Evolutionary conservation across 2,797 vertebrate species (phyloP).

Genomic region (Pseudochromis fuscus): DNA sequence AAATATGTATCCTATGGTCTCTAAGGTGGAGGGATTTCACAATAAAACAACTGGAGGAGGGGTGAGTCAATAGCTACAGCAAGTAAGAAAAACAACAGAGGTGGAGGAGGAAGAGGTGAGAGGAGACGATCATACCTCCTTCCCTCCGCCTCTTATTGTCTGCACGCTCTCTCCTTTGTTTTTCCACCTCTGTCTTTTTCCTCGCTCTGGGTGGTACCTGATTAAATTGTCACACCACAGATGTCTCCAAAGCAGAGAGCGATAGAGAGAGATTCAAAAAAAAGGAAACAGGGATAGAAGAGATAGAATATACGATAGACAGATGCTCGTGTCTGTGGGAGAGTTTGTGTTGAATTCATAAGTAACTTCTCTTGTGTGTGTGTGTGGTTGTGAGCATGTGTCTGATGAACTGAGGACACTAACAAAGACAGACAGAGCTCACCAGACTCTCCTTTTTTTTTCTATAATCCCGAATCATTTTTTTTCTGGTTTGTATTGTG

Average conservation of each 20-base stretch:
- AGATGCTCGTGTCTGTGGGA: conserved; percentile 49
- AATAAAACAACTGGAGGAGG: conserved; percentile 17
- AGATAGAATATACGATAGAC: conserved; percentile 19
- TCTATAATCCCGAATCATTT: background rate
- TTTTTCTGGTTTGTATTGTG: conserved; percentile 4
- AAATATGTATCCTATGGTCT: conserved; percentile 13
- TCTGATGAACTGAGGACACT: conserved; percentile 41
- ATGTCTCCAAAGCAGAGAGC: conserved; percentile 49
- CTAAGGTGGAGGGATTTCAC: conserved; percentile 19
- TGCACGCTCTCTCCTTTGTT: conserved; percentile 19
- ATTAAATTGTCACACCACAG: conserved; percentile 71
- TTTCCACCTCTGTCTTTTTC: conserved; percentile 26
- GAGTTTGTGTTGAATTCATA: conserved; percentile 50
- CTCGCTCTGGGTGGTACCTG: conserved; percentile 56
- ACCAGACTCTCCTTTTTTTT: conserved; percentile 3
- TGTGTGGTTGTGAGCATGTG: background rate
- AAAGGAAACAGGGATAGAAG: conserved; percentile 33
- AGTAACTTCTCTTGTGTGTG: conserved; percentile 33
- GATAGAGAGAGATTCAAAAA: conserved; percentile 29
- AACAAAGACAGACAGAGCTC: conserved; percentile 29
- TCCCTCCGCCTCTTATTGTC: conserved; percentile 16
- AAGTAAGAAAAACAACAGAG: too few species aligned
- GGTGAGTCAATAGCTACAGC: too few species aligned
- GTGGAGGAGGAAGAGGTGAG: background rate
- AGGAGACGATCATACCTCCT: conserved; percentile 15